Evolutionary conservation across 2,113 vertebrate species (phyloP).

Genomic region (Tympanuchus pallidicinctus): DNA sequence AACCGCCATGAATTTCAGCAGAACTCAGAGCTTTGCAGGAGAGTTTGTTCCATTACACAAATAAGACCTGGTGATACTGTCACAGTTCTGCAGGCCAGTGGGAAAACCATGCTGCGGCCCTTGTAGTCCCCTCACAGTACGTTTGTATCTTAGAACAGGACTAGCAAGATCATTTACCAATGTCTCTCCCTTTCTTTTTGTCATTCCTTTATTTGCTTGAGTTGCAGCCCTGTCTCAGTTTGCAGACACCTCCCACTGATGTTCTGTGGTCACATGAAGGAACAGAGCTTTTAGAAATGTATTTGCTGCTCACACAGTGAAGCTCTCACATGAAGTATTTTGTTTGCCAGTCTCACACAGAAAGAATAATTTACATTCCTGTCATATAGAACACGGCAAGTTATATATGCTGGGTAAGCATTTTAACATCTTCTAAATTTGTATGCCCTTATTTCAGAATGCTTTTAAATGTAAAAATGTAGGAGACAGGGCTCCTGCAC

Average conservation of each 20-base stretch:
- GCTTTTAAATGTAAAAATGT: neutral
- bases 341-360: neutral
- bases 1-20: neutral
- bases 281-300: neutral
- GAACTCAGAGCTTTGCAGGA: fast-evolving
- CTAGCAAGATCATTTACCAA: neutral
- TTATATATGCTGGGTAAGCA: neutral
- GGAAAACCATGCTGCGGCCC: neutral
- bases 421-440: neutral
- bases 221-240: neutral
- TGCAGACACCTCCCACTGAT: neutral
- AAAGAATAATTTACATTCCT: neutral
- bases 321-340: neutral
- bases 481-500: neutral
- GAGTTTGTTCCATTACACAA: neutral
- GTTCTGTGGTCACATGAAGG: neutral
- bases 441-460: neutral
- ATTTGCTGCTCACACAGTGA: neutral
- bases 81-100: neutral
- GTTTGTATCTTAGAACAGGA: neutral
- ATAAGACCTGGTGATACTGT: neutral
- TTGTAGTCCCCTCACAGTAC: neutral
- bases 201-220: neutral
- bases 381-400: neutral
- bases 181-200: neutral